Conservation (phyloP, 2,888 invertebrate species). For the Eristalis pertinax region DNA sequence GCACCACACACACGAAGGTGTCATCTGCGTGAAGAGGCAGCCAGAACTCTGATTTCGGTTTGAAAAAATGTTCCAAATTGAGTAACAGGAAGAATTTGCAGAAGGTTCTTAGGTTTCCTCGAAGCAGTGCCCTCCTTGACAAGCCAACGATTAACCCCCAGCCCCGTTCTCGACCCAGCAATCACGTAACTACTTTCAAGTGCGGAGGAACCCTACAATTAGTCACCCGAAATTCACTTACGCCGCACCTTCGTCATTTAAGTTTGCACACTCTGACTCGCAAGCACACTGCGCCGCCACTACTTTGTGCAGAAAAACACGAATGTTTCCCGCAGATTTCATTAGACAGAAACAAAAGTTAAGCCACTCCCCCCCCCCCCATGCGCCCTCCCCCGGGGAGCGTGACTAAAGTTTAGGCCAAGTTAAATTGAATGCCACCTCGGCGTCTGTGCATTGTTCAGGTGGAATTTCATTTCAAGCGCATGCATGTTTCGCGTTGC, state of each 20-base stretch:
- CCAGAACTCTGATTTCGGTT: too few relatives aligned
- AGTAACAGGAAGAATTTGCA: too few relatives aligned
- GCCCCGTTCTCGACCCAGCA: too few relatives aligned
- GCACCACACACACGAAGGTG: slow-evolving; percentile 3
- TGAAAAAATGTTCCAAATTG: too few relatives aligned
- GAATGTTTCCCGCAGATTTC: background rate
- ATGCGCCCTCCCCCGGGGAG: background rate
- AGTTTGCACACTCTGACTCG: background rate
- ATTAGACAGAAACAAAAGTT: slow-evolving; percentile 11
- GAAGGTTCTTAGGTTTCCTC: too few relatives aligned
- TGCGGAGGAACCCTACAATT: too few relatives aligned
- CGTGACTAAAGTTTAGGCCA: slow-evolving; percentile 24
- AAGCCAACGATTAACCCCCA: too few relatives aligned
- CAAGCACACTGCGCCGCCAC: background rate
- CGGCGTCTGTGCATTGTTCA: background rate
- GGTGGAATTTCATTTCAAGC: background rate
- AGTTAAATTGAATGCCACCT: slow-evolving; percentile 41
- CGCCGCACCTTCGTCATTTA: too few relatives aligned
- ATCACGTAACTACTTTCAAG: too few relatives aligned
- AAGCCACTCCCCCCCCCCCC: background rate
- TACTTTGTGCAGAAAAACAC: background rate
- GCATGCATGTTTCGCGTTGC: background rate
- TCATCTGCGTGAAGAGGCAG: too few relatives aligned
- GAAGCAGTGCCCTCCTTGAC: too few relatives aligned
- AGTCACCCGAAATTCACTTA: too few relatives aligned